Percentiles rank a stretch among this genome's conserved stretches.
phyloP scores from a whole-genome alignment of 2,797 vertebrate species.

The Picus viridis region DNA sequence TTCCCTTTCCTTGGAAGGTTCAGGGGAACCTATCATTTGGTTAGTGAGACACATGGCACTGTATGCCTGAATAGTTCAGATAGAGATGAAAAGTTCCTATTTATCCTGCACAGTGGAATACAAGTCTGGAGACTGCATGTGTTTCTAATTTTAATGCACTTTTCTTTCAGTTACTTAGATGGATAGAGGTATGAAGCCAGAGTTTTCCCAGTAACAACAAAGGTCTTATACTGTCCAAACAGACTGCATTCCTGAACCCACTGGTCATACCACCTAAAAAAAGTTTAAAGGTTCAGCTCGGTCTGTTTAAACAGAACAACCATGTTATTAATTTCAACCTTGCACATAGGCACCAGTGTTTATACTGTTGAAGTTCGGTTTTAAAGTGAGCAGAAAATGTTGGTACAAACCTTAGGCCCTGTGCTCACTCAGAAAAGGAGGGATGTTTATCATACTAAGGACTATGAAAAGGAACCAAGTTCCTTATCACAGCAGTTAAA shows the following conservation, averaged over 20 bases:
- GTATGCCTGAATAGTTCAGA: constrained; percentile 21
- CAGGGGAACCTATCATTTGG: constrained; percentile 42
- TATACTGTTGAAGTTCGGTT: constrained; percentile 23
- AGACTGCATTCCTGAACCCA: constrained; percentile 53
- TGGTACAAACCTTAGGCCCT: constrained; percentile 12
- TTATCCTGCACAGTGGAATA: constrained; percentile 62
- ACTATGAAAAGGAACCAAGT: not conserved
- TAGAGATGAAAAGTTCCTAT: constrained; percentile 68
- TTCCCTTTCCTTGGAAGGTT: constrained; percentile 63
- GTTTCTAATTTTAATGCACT: constrained; percentile 74
- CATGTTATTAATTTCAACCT: constrained; percentile 13
- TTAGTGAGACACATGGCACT: constrained; percentile 41
- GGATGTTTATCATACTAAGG: not conserved
- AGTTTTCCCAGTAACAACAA: constrained; percentile 72
- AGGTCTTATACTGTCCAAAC: constrained; percentile 74
- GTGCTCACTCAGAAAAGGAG: not conserved
- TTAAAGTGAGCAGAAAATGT: constrained; percentile 47
- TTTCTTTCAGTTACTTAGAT: constrained; percentile 70
- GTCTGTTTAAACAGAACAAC: constrained; percentile 49
- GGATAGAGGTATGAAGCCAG: constrained; percentile 73
- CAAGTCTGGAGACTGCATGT: constrained; percentile 69
- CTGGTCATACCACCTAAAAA: constrained; percentile 62
- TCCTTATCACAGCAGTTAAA: not conserved
- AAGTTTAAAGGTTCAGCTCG: constrained; percentile 42
- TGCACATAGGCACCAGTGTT: constrained; percentile 31